Base-by-base conservation (phyloP, 92 coral and sea anemone genomes). In the Galaxea fascicularis region DNA sequence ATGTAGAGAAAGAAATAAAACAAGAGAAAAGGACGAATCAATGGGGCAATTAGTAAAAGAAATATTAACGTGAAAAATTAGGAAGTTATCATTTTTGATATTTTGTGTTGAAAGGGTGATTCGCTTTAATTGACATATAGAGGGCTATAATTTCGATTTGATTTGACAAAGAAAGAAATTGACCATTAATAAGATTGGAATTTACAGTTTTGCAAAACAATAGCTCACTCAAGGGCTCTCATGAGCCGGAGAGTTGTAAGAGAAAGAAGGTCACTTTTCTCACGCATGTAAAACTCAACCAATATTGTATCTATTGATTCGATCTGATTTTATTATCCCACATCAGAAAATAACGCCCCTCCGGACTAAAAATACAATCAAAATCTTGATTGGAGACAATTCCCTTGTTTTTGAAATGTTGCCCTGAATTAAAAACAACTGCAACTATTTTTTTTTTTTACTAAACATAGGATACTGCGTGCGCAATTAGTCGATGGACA, bases 171-270 rank as follows among this genome's bases (percentile, higher is more conserved):
- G 86, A 68, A 56, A 72, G 57, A 67, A 71, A 57, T 71, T 57
- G 71, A 39, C 71, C 78, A 71, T 82, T 69, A 69, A 71, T 71
- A 52, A 71, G 86, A 82, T 54, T 82, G 86, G 86, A 82, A 71
- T 82, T 82, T 58, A 78, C 45, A 39, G 78, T 82, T 82, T 82
- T 82, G 51, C 27, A 71, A 69, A 82, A 82, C 86, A 82, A 82
- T 69, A 60, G 86, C 57, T 14, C 58, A 8, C 76, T 56, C 29
- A 44, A 71, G 57, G 25, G 78, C 49, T 10, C 86, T 82, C 71
- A 30, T 25, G 21, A 27, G 58, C 44, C 77, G 41, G 70, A 82
- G 78, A 64, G 71, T 28, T 59, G 57, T 56, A 65, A 68, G 39
- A 82, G 47, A 71, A 51, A 56, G 18, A 67, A 25, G 58, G 7